These are phyloP conservation scores for Barnardius zonarius DNA, from an alignment of 2,113 vertebrate species.

Conservation along the genomic window DNA sequence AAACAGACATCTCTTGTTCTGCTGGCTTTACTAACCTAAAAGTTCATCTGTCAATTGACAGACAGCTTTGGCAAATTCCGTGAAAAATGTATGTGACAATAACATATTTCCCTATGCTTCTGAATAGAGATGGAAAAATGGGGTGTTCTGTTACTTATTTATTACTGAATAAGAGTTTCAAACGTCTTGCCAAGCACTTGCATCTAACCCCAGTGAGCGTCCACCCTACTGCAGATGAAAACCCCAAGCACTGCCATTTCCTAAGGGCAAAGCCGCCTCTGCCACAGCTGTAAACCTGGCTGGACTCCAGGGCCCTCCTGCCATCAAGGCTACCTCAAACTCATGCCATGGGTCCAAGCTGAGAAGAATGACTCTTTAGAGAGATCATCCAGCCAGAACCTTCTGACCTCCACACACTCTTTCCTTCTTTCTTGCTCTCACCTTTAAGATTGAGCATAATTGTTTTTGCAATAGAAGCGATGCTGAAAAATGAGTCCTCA, in stretches of 20 bases:
- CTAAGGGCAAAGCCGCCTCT: neutral
- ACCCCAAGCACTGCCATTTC: neutral
- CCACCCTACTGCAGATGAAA: neutral
- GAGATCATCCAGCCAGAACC: neutral
- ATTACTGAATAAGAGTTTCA: neutral
- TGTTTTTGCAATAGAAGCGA: neutral
- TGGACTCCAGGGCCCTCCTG: neutral
- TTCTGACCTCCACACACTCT: no score
- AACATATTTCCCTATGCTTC: neutral
- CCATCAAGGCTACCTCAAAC: neutral
- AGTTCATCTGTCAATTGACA: neutral
- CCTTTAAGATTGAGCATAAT: neutral
- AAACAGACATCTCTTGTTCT: neutral
- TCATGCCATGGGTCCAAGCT: neutral
- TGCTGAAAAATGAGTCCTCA: neutral
- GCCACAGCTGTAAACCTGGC: neutral
- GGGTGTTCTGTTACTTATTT: neutral
- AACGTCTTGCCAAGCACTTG: neutral
- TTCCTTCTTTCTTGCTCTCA: neutral
- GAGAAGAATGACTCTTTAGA: neutral
- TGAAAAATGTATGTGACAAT: neutral
- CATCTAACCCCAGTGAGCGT: neutral
- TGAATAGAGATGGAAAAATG: neutral
- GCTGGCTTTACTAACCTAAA: neutral
- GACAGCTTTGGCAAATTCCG: neutral